Evolutionary conservation across 2,888 invertebrate genomes (phyloP).

Genomic region (Branchellion lobata): DNA sequence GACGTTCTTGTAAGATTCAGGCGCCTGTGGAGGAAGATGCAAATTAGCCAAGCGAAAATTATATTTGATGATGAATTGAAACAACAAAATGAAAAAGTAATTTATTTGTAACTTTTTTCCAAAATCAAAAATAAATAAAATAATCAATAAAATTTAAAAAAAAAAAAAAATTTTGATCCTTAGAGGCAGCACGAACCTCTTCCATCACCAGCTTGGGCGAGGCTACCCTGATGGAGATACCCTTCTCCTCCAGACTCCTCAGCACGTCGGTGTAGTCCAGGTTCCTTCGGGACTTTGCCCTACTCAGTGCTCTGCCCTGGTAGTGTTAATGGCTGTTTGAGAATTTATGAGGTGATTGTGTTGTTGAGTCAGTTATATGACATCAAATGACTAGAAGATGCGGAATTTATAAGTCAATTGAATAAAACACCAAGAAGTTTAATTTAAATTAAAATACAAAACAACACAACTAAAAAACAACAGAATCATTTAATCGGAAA

Average conservation of each 20-base stretch:
- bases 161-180: no score
- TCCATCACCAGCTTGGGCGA: slow-evolving; percentile 99
- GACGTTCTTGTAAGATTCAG: slow-evolving; percentile 98
- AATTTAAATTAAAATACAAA: no score
- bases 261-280: slow-evolving; percentile 89
- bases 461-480: no score
- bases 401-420: not conserved
- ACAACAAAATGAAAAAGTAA: not conserved
- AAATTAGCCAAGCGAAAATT: not conserved
- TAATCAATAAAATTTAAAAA: not conserved
- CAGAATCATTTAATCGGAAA: no score
- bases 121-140: not conserved
- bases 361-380: no score
- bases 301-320: slow-evolving; percentile 91
- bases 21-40: slow-evolving; percentile 72
- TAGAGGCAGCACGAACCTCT: slow-evolving; percentile 72
- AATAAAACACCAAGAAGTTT: not conserved
- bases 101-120: not conserved
- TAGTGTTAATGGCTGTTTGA: not conserved
- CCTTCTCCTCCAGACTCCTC: slow-evolving; percentile 75
- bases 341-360: not conserved
- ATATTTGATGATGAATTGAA: not conserved
- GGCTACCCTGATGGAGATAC: slow-evolving; percentile 92
- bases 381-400: not conserved
- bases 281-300: slow-evolving; percentile 94